Percentiles rank a stretch among this genome's conserved stretches.
These are phyloP conservation scores for Oncorhynchus mykiss DNA, from an alignment of 2,113 vertebrate genomes.

Conservation along the genomic window DNA sequence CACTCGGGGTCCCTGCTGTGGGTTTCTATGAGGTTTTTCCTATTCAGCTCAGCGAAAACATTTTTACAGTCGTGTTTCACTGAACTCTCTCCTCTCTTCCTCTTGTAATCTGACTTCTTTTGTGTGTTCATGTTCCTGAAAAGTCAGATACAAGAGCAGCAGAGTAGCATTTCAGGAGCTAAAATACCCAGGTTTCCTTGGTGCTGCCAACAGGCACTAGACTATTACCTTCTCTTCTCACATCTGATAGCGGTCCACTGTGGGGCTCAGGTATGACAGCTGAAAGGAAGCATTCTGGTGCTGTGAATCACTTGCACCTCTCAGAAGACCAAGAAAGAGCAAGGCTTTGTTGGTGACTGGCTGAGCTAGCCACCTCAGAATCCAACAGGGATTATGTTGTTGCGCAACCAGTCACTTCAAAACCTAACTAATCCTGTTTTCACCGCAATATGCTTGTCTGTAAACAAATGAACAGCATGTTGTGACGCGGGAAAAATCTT, in stretches of 20 bases:
- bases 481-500: too few relatives aligned
- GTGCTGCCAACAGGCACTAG: constrained; percentile 6
- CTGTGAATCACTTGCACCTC: constrained; percentile 21
- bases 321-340: not conserved
- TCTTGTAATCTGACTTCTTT: not conserved
- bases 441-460: too few relatives aligned
- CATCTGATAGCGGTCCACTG: constrained; percentile 15
- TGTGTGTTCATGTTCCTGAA: constrained; percentile 3
- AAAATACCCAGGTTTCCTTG: constrained; percentile 25
- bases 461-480: too few relatives aligned
- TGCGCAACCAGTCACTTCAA: too few relatives aligned
- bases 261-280: constrained; percentile 15
- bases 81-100: constrained; percentile 14
- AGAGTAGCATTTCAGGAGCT: constrained; percentile 3
- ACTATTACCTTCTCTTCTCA: constrained; percentile 39
- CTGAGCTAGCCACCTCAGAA: too few relatives aligned
- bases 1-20: too few relatives aligned
- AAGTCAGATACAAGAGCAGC: constrained; percentile 11
- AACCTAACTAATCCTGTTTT: too few relatives aligned
- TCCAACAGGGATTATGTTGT: too few relatives aligned
- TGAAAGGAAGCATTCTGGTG: constrained; percentile 12
- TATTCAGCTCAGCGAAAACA: not conserved
- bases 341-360: not conserved
- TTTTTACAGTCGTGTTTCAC: not conserved
- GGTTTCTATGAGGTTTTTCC: too few relatives aligned